Conservation (phyloP, 1,140 invertebrate species). For the Stenopsyche tienmushanensis region DNA sequence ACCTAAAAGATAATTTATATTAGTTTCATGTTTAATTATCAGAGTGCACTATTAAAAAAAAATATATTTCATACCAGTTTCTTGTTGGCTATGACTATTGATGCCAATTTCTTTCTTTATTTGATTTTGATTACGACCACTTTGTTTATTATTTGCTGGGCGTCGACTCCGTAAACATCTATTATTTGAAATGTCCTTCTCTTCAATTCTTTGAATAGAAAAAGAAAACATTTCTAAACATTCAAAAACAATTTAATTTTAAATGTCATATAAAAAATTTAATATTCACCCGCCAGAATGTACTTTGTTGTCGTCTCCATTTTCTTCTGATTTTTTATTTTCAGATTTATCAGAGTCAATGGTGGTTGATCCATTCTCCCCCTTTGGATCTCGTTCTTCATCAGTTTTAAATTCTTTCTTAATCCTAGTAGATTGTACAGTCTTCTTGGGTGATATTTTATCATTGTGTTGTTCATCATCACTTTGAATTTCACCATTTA, state of each 20-base stretch:
- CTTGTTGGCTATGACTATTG: constrained; percentile 46
- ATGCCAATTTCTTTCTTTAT: constrained; percentile 18
- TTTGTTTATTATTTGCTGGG: neutral
- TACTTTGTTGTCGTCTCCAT: constrained; percentile 27
- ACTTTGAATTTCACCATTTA: constrained; percentile 20
- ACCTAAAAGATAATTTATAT: constrained; percentile 11
- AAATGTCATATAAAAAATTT: constrained; percentile 16
- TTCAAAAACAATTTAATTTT: neutral
- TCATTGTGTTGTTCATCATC: constrained; percentile 31
- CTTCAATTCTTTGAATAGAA: neutral
- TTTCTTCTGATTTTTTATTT: constrained; percentile 23
- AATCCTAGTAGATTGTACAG: constrained; percentile 16
- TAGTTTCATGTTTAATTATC: neutral
- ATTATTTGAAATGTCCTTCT: constrained; percentile 12
- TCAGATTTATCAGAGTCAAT: constrained; percentile 38
- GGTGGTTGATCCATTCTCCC: constrained; percentile 29
- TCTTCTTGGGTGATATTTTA: constrained; percentile 14
- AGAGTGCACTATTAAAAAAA: neutral
- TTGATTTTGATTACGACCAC: constrained; percentile 10
- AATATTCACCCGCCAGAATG: constrained; percentile 22
- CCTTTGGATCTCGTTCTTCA: constrained; percentile 21
- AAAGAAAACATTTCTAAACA: neutral
- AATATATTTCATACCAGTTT: constrained; percentile 45
- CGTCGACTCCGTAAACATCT: constrained; percentile 23
- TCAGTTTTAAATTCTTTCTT: constrained; percentile 38